These are phyloP conservation scores for Adela reaumurella DNA, from an alignment of 2,888 invertebrate genomes.

Conservation along the genomic window DNA sequence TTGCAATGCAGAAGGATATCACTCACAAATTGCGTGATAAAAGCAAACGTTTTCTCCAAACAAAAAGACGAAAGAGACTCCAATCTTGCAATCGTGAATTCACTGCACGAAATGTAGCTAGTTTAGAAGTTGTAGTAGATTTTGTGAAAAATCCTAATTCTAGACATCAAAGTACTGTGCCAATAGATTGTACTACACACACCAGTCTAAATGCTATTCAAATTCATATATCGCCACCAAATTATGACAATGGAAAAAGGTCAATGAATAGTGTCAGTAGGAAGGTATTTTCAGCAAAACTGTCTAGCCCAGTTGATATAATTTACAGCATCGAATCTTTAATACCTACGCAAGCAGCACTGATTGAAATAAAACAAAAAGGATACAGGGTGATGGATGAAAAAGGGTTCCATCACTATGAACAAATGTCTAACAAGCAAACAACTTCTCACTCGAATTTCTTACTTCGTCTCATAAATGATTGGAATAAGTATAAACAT, in stretches of 20 bases:
- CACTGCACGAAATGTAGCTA: slow-evolving; percentile 33
- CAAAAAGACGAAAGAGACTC: no score
- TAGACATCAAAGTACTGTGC: slow-evolving; percentile 5
- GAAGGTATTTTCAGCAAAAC: slow-evolving; percentile 31
- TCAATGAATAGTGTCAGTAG: slow-evolving; percentile 20
- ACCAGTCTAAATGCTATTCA: slow-evolving; percentile 23
- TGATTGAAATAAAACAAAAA: slow-evolving; percentile 19
- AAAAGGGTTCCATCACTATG: slow-evolving; percentile 10
- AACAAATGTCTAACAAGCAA: no score
- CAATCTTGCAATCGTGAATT: no score
- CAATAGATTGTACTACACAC: neutral
- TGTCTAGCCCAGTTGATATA: slow-evolving; percentile 33
- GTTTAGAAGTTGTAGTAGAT: slow-evolving; percentile 32
- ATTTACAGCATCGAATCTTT: slow-evolving; percentile 32
- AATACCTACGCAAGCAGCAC: slow-evolving; percentile 14
- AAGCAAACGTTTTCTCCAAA: no score
- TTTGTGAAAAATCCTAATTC: slow-evolving; percentile 19
- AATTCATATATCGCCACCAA: slow-evolving; percentile 33
- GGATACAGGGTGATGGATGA: slow-evolving; percentile 26
- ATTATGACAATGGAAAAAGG: slow-evolving; percentile 19
- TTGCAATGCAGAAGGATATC: no score
- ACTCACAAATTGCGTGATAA: no score
- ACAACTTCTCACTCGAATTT: no score
- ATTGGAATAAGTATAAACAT: no score
- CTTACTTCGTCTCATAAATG: no score